Percentiles rank a stretch among this genome's conserved stretches.
These are phyloP conservation scores for Cacatua alba DNA, from an alignment of 2,113 vertebrate species.

Conservation along the genomic window DNA sequence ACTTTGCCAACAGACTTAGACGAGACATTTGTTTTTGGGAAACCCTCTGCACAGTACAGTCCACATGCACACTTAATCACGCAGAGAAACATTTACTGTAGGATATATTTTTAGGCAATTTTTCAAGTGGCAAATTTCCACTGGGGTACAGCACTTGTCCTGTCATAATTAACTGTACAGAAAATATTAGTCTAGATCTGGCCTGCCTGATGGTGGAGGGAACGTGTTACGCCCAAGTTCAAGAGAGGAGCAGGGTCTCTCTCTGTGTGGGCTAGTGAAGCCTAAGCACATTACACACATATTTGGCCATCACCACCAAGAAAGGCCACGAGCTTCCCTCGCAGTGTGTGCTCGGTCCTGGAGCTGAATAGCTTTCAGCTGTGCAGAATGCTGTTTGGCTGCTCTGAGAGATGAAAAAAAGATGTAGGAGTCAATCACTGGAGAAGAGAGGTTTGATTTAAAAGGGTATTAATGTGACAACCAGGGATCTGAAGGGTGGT, in stretches of 20 bases:
- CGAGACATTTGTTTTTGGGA: constrained; percentile 45
- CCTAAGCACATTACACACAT: constrained; percentile 60
- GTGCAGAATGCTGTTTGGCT: constrained; percentile 44
- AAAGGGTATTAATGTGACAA: constrained; percentile 11
- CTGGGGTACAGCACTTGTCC: constrained; percentile 55
- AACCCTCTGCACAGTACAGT: neutral
- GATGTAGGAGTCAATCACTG: constrained; percentile 24
- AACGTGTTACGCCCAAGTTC: constrained; percentile 21
- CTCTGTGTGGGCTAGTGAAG: constrained; percentile 63
- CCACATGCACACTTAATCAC: constrained; percentile 36
- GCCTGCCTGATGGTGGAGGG: neutral
- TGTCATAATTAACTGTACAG: constrained; percentile 55
- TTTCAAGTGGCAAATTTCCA: constrained; percentile 67
- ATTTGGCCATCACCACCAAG: constrained; percentile 55
- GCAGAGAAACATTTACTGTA: constrained; percentile 47
- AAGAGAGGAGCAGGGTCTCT: constrained; percentile 49
- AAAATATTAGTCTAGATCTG: constrained; percentile 60
- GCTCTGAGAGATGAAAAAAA: neutral
- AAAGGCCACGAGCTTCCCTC: constrained; percentile 45
- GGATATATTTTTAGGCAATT: constrained; percentile 60
- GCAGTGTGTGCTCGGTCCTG: neutral
- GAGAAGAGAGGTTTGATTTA: neutral
- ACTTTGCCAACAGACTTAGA: constrained; percentile 49
- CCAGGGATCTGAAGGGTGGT: neutral
- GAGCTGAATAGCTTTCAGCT: constrained; percentile 59